These are phyloP conservation scores for Aegotheles bennettii DNA, from an alignment of 2,113 vertebrate species.

Conservation along the genomic window DNA sequence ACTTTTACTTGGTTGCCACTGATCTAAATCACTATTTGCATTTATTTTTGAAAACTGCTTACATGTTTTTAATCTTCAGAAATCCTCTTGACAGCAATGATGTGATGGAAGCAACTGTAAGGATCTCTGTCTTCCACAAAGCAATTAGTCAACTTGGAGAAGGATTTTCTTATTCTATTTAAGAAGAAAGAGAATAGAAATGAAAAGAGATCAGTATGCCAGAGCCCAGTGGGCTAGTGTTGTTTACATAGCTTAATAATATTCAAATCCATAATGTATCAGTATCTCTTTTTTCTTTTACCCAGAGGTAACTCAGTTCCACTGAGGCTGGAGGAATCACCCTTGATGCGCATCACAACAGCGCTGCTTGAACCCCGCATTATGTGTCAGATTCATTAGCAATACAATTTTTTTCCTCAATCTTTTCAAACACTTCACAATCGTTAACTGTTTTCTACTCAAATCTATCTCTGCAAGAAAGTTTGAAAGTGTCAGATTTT, in stretches of 20 bases:
- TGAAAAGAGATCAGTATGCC: not conserved
- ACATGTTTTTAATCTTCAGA: not conserved
- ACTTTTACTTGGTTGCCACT: not conserved
- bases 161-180: not conserved
- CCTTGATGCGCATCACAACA: not conserved
- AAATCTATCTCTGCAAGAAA: not conserved
- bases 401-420: not conserved
- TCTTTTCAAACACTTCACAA: not conserved
- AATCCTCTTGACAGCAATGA: not conserved
- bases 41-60: not conserved
- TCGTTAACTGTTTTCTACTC: not conserved
- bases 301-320: not conserved
- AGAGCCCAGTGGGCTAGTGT: not conserved
- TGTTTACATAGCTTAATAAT: conserved; percentile 32
- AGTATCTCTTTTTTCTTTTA: conserved; percentile 18
- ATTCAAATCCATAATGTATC: not conserved
- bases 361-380: not conserved
- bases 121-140: not conserved
- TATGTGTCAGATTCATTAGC: not conserved
- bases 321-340: not conserved
- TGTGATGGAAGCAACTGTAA: not conserved
- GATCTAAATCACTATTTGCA: not conserved
- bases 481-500: not conserved
- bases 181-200: conserved; percentile 1
- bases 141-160: not conserved